Conservation (phyloP, 2,888 invertebrate species). For the Xanthorhoe designata region DNA sequence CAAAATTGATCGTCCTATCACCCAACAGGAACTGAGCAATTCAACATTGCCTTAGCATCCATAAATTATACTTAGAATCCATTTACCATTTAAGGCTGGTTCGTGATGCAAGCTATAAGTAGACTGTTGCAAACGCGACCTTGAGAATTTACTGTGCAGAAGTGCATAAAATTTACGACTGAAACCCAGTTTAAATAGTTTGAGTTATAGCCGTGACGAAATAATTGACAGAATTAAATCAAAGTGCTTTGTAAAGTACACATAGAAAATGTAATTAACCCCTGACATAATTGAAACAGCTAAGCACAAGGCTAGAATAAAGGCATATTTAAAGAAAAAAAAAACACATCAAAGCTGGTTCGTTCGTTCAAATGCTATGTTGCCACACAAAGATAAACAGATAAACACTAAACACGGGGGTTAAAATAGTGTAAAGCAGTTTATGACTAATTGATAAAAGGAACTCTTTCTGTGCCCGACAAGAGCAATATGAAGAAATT, state of each 20-base stretch:
- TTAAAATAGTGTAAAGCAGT: no score
- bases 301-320: no score
- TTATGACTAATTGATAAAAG: no score
- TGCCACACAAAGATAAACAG: no score
- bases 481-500: no score
- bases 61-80: slow-evolving; percentile 35
- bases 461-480: no score
- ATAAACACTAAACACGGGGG: no score
- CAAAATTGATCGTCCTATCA: slow-evolving; percentile 23
- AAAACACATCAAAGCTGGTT: no score
- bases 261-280: no score
- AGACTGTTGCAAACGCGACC: slow-evolving; percentile 30
- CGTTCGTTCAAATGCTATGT: neutral
- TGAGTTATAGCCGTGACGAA: slow-evolving; percentile 7
- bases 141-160: slow-evolving; percentile 21
- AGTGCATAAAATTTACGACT: slow-evolving; percentile 31
- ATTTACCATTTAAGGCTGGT: slow-evolving; percentile 33
- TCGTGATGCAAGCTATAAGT: slow-evolving; percentile 28
- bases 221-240: slow-evolving; percentile 6
- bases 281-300: no score
- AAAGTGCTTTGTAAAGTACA: neutral
- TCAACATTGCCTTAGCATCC: slow-evolving; percentile 30
- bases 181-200: slow-evolving; percentile 12
- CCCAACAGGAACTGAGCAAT: slow-evolving; percentile 31
- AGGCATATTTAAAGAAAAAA: no score